Evolutionary conservation across 2,113 vertebrate species (phyloP).

Genomic region (Gracilinanus agilis): DNA sequence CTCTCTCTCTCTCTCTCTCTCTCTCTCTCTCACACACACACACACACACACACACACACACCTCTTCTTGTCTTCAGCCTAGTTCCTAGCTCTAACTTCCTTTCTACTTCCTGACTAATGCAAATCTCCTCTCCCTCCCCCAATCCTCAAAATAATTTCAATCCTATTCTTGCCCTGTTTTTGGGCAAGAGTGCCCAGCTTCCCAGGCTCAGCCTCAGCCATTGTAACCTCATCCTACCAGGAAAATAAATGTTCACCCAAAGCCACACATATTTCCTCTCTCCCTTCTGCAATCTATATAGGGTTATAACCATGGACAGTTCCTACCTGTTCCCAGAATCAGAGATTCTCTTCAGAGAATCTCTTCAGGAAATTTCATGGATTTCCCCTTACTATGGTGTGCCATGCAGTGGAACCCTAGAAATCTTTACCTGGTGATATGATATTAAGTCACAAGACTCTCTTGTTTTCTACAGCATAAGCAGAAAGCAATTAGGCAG

Average conservation of each 20-base stretch:
- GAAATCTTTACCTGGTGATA: background rate
- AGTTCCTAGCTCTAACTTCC: background rate
- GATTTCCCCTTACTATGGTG: background rate
- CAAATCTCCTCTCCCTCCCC: background rate
- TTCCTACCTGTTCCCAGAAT: background rate
- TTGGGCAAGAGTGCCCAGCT: background rate
- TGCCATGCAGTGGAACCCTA: background rate
- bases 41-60: background rate
- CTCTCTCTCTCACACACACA: no score
- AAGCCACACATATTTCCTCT: background rate
- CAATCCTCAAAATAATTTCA: background rate
- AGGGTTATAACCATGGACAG: background rate
- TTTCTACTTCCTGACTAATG: background rate
- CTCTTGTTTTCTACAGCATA: constrained; percentile 74
- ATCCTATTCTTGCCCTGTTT: background rate
- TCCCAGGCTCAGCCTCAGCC: background rate
- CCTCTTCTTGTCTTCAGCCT: background rate
- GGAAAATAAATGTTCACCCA: background rate
- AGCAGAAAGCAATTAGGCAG: constrained; percentile 79
- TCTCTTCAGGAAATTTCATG: background rate
- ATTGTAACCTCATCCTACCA: background rate
- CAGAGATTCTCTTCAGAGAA: no score
- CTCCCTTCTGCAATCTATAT: background rate
- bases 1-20: no score
- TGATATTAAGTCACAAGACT: constrained; percentile 62